These are phyloP conservation scores for Engraulis encrasicolus DNA, from an alignment of 2,113 vertebrate species.

Conservation along the genomic window DNA sequence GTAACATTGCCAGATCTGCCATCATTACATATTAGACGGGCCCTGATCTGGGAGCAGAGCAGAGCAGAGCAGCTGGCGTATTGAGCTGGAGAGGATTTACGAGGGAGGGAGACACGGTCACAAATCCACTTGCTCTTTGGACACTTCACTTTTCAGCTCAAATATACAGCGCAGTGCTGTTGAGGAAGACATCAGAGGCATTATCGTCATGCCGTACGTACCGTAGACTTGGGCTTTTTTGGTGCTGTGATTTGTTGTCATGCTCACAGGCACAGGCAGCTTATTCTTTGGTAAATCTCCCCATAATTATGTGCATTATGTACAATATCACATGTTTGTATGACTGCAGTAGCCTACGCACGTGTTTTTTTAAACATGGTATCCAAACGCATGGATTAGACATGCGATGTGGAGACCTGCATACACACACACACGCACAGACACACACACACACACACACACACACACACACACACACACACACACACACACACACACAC, in stretches of 20 bases:
- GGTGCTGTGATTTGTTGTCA: background rate
- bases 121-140: constrained; percentile 48
- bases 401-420: background rate
- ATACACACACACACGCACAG: constrained; percentile 22
- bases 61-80: constrained; percentile 64
- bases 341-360: too few species aligned
- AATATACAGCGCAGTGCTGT: background rate
- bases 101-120: constrained; percentile 38
- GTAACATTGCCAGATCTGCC: constrained; percentile 85
- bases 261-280: too few species aligned
- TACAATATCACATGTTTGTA: too few species aligned
- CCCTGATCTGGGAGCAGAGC: too few species aligned
- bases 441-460: constrained; percentile 34
- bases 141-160: background rate
- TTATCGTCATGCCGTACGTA: background rate
- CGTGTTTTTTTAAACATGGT: too few species aligned
- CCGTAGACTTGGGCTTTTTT: background rate
- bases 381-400: too few species aligned
- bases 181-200: background rate
- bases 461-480: constrained; percentile 26
- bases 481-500: background rate
- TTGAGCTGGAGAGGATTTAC: constrained; percentile 68
- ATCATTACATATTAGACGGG: constrained; percentile 66
- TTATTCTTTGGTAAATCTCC: too few species aligned
- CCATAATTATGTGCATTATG: too few species aligned